phyloP scores from a whole-genome alignment of 2,888 invertebrate species.

The Rhingia rostrata region DNA sequence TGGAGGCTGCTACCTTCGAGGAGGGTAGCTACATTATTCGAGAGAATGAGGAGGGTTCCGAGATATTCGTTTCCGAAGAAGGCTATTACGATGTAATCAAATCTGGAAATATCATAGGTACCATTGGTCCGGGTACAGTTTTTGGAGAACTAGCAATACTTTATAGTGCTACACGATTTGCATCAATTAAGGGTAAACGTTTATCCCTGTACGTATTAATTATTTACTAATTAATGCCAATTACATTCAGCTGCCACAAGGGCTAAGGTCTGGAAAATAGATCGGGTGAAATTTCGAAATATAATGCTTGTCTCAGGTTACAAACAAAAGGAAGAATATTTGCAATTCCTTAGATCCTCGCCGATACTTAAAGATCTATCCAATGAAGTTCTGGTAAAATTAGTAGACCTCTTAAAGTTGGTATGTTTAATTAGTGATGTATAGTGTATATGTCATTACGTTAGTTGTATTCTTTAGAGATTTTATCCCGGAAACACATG shows the following conservation, averaged over 20 bases:
- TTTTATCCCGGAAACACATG: conserved; percentile 91
- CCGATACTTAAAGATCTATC: conserved; percentile 90
- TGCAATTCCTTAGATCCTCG: conserved; percentile 92
- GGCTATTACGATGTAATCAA: conserved; percentile 94
- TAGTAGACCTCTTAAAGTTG: conserved; percentile 94
- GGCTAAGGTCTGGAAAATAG: conserved; percentile 94
- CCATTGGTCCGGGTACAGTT: conserved; percentile 91
- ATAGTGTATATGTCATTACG: conserved; percentile 38
- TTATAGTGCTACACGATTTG: conserved; percentile 95
- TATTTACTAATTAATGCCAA: not conserved
- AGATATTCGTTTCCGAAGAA: conserved; percentile 93
- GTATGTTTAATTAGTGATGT: conserved; percentile 83
- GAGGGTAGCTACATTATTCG: conserved; percentile 89
- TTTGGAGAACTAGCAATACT: conserved; percentile 97
- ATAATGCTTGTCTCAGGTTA: conserved; percentile 94
- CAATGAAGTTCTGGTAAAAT: conserved; percentile 88
- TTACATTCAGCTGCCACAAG: conserved; percentile 86
- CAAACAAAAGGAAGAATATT: conserved; percentile 92
- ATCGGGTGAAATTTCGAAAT: conserved; percentile 92
- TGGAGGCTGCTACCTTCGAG: conserved; percentile 88
- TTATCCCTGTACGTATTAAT: no score
- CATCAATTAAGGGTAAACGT: conserved; percentile 90
- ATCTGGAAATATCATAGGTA: conserved; percentile 89
- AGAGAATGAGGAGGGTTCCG: conserved; percentile 92
- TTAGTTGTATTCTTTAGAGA: conserved; percentile 84